Evolutionary conservation across 1,140 invertebrate genomes (phyloP), one percentile per base, ranked within the genome.

Genomic region (Drosophila willistoni): DNA sequence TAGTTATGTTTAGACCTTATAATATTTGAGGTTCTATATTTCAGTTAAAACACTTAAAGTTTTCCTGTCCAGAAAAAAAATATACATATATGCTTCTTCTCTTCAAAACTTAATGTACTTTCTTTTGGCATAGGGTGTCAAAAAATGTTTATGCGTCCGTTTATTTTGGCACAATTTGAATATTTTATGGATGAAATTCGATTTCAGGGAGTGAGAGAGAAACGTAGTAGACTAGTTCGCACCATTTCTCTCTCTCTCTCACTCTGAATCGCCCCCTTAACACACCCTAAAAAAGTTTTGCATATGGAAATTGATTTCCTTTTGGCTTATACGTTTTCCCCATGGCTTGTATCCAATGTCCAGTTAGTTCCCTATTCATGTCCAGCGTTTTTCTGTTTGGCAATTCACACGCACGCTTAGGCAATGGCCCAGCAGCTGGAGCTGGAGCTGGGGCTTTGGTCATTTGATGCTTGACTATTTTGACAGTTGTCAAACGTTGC

Each of bases 241-340:
- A 51, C 17, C 7, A 17, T 22, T 33, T 29, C 33, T 36, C 4
- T 36, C 29, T 17, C n/a, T 2, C 29, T 57, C 56, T 57, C 39
- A 1, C 19, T 13, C 42, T 34, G 64, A 63, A 12, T 36, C 34
- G 44, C 44, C 33, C 61, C 72, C 69, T 68, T 68, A 87, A 79
- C 75, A 29, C 79, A 64, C 79, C 83, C 84, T 80, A 80, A 84
- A 89, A 87, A 89, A 82, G 81, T 87, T 80, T 87, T 87, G 84
- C 84, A 87, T 87, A 87, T 87, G 80, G 80, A 87, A 87, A 87
- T 87, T 87, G 84, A 87, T 87, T 87, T 87, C 80, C 84, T 80
- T 89, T 81, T 77, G 71, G 77, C 79, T 82, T 64, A 70, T 65
- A 74, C 68, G 65, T 62, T 51, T 51, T 22, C 47, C 42, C 55